Base-by-base conservation (phyloP, 1,140 invertebrate genomes). In the Bombus pascuorum region DNA sequence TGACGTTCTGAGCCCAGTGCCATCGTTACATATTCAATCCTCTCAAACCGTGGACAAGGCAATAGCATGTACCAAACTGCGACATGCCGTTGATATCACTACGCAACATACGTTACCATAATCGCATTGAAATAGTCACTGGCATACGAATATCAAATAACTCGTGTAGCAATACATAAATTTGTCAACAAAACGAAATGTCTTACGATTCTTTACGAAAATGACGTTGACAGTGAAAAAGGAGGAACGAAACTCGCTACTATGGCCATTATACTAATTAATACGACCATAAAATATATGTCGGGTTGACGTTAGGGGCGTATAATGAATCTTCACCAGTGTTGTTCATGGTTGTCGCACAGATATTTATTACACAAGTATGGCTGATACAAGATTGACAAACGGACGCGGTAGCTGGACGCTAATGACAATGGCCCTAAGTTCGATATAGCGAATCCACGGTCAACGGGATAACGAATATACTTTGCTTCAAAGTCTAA, bases 61-160 rank as follows among this genome's bases (percentile, higher is more conserved):
- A 72, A 85, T 72, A 80, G 68, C 42, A 47, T 73, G 83, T 80
- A 85, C 53, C 68, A 47, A n/a, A 18, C 12, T 22, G n/a, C 66
- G 25, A 72, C 68, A 62, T 65, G 80, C 77, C 57, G 68, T 85
- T 73, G 68, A 71, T 85, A 85, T 85, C 83, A 34, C 77, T 80
- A 44, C 66, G 15, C 68, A 57, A 85, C 83, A 85, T 85, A 80
- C 83, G 83, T 85, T 85, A 85, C 77, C 77, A 85, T 85, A 85
- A 85, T 85, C 77, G 76, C 77, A 85, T 85, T 85, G 80, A 80
- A 85, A 85, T 65, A 80, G 53, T 85, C 83, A 44, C 68, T 9
- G 53, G 28, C 15, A 6, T 57, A 47, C 76, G 76, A 80, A 85
- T 79, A 62, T 18, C 68, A 85, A 72, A 44, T 34, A 72, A 85